phyloP scores from a whole-genome alignment of 2,797 vertebrate species.

The Coregonus sp. region DNA sequence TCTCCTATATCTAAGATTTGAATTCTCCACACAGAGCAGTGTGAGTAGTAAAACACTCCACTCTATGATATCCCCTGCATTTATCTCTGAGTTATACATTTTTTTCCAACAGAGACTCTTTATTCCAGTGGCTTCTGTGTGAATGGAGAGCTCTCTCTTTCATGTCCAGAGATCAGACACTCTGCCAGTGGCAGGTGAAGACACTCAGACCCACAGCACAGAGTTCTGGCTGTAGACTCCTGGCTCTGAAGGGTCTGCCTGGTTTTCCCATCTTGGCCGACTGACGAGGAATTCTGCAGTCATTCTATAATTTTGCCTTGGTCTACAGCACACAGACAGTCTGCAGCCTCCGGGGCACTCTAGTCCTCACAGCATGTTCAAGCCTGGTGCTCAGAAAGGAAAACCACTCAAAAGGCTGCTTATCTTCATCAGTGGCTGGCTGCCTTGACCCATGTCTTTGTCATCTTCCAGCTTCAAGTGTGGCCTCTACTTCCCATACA shows the following conservation, averaged over 20 bases:
- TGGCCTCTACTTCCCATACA: conserved; percentile 35
- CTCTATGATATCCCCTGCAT: background rate
- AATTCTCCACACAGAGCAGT: background rate
- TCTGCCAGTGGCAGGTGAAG: conserved; percentile 57
- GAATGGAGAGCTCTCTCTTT: conserved; percentile 47
- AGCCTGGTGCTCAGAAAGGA: conserved; percentile 19
- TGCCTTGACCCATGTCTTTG: conserved; percentile 1
- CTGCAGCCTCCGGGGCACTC: conserved; percentile 35
- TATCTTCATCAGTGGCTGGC: conserved; percentile 61
- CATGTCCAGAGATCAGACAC: conserved; percentile 35
- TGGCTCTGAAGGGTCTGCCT: conserved; percentile 25
- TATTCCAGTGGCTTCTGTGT: conserved; percentile 36
- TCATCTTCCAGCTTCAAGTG: background rate
- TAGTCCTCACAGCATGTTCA: conserved; percentile 38
- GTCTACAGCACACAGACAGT: conserved; percentile 39
- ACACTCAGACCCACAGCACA: conserved; percentile 30
- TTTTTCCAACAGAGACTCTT: background rate
- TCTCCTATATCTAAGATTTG: background rate
- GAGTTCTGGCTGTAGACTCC: conserved; percentile 26
- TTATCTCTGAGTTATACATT: background rate
- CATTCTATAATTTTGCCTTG: conserved; percentile 68
- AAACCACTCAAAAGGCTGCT: conserved; percentile 55
- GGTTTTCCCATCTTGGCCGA: conserved; percentile 46
- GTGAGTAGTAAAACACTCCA: background rate
- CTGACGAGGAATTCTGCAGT: conserved; percentile 56